Evolutionary conservation across 2,797 vertebrate genomes (phyloP).

Genomic region (Enteromius paludinosus): DNA sequence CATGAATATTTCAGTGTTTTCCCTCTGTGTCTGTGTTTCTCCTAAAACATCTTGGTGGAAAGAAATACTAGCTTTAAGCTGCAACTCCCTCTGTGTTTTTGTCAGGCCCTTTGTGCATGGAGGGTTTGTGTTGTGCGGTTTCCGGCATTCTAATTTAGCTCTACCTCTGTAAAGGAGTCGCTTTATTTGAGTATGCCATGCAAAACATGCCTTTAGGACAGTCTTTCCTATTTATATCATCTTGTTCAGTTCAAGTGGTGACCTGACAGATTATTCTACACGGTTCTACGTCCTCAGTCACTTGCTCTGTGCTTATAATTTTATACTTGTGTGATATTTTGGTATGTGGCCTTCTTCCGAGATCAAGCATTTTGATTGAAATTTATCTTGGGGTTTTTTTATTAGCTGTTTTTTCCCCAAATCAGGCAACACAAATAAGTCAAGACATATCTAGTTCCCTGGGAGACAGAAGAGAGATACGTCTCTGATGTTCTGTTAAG

Average conservation of each 20-base stretch:
- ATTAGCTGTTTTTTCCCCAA: background rate
- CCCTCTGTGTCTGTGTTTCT: slow-evolving; percentile 1
- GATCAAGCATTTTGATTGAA: background rate
- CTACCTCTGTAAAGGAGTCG: background rate
- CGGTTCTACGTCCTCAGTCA: background rate
- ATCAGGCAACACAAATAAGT: background rate
- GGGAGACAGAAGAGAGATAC: background rate
- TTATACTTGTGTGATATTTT: background rate
- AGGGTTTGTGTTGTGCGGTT: slow-evolving; percentile 16
- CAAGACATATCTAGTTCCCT: background rate
- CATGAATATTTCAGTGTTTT: slow-evolving; percentile 35
- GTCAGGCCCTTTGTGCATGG: slow-evolving; percentile 12
- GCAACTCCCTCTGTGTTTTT: slow-evolving; percentile 1
- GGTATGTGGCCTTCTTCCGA: background rate
- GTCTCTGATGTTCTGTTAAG: background rate
- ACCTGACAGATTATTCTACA: background rate
- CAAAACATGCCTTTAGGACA: background rate
- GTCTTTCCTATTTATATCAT: slow-evolving; percentile 8
- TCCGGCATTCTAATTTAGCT: slow-evolving; percentile 4
- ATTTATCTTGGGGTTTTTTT: background rate
- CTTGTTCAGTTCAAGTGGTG: background rate
- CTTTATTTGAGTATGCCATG: background rate
- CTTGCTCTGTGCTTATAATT: background rate
- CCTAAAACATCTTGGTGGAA: slow-evolving; percentile 11
- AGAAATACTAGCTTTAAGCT: slow-evolving; percentile 7